phyloP scores from a whole-genome alignment of 1,140 invertebrate genomes.

The Euglossa dilemma region DNA sequence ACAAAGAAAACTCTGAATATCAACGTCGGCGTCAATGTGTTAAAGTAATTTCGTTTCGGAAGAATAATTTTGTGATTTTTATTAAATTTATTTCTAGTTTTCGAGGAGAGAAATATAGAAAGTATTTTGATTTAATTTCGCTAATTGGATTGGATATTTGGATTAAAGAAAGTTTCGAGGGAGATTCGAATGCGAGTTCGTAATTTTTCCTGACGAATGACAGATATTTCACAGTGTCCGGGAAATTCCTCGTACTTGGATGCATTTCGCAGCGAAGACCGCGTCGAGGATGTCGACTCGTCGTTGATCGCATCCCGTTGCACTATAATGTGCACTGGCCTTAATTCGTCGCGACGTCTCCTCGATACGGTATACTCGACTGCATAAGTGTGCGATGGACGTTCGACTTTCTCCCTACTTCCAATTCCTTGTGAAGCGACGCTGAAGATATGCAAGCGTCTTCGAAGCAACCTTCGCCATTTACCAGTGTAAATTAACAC shows the following conservation, averaged over 20 bases:
- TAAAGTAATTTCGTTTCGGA: too few species aligned
- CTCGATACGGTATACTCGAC: background rate
- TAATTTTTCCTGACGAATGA: background rate
- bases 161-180: too few species aligned
- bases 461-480: too few species aligned
- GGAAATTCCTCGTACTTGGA: conserved; percentile 4
- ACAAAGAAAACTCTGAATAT: too few species aligned
- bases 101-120: too few species aligned
- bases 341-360: conserved; percentile 21
- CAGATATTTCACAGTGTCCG: background rate
- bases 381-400: conserved; percentile 2
- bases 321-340: conserved; percentile 22
- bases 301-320: conserved; percentile 9
- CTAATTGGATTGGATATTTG: too few species aligned
- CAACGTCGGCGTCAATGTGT: too few species aligned
- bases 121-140: too few species aligned
- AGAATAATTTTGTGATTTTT: too few species aligned
- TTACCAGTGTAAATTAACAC: background rate
- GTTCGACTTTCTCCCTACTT: background rate
- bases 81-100: too few species aligned
- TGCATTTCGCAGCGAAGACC: conserved; percentile 4
- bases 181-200: too few species aligned
- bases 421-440: background rate
- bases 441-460: background rate
- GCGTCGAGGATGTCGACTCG: conserved; percentile 15